Evolutionary conservation across 2,888 invertebrate genomes (phyloP).

Genomic region (Neelides folsomi): DNA sequence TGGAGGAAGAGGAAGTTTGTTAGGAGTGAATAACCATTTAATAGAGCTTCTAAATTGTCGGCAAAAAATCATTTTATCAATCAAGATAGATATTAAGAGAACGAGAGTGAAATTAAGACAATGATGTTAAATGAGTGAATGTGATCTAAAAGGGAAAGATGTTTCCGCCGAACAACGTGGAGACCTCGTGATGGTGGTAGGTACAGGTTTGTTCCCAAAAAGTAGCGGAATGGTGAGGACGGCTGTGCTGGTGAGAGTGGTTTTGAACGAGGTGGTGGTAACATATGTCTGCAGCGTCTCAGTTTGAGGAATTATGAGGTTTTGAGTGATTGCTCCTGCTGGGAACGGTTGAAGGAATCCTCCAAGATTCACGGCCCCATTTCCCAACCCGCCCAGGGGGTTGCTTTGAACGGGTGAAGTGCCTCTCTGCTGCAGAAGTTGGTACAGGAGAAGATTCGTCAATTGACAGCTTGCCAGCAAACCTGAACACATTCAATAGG

Average conservation of each 20-base stretch:
- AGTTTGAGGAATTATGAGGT: slow-evolving; percentile 19
- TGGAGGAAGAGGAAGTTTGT: too few species aligned
- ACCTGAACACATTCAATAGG: slow-evolving; percentile 13
- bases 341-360: slow-evolving; percentile 19
- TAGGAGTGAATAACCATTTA: too few species aligned
- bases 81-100: too few species aligned
- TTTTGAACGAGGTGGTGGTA: slow-evolving; percentile 26
- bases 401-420: slow-evolving; percentile 8
- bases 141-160: too few species aligned
- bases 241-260: slow-evolving; percentile 26
- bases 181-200: slow-evolving; percentile 12
- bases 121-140: too few species aligned
- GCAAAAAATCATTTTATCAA: too few species aligned
- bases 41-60: too few species aligned
- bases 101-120: too few species aligned
- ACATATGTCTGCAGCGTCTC: slow-evolving; percentile 24
- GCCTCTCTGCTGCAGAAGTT: slow-evolving; percentile 25
- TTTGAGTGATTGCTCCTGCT: slow-evolving; percentile 18
- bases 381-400: slow-evolving; percentile 15
- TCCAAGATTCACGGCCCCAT: slow-evolving; percentile 9
- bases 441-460: slow-evolving; percentile 32
- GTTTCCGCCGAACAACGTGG: too few species aligned
- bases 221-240: slow-evolving; percentile 29
- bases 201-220: slow-evolving; percentile 22
- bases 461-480: slow-evolving; percentile 32